Conservation (phyloP, 2,888 invertebrate species). For the Bibio marci region DNA sequence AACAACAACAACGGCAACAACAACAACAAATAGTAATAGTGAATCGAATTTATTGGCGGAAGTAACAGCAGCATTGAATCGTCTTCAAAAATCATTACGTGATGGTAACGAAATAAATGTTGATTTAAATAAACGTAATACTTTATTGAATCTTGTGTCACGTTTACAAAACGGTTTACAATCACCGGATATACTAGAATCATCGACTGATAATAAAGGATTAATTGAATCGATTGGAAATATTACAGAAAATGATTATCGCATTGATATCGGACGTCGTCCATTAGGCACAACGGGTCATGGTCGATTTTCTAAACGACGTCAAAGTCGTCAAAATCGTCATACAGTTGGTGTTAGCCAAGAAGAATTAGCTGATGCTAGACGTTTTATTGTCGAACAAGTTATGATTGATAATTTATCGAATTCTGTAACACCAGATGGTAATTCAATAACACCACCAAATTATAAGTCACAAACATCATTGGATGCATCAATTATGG, state of each 20-base stretch:
- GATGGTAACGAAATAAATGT: conserved; percentile 32
- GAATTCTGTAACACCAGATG: conserved; percentile 10
- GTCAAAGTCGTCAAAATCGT: conserved; percentile 41
- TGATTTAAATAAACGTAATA: conserved; percentile 34
- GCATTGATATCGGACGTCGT: conserved; percentile 19
- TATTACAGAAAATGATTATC: conserved; percentile 18
- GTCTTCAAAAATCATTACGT: conserved; percentile 55
- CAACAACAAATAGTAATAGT: conserved; percentile 26
- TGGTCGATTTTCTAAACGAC: conserved; percentile 34
- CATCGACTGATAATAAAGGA: conserved; percentile 10
- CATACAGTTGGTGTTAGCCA: conserved; percentile 73
- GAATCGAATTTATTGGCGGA: conserved; percentile 53
- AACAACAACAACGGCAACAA: conserved; percentile 23
- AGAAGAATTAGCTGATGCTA: conserved; percentile 63
- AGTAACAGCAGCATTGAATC: conserved; percentile 56
- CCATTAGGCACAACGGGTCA: conserved; percentile 18
- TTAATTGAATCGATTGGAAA: not conserved
- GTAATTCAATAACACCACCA: conserved; percentile 8
- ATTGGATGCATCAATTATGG: conserved; percentile 3
- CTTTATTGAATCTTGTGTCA: conserved; percentile 50
- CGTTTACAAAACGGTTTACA: conserved; percentile 43
- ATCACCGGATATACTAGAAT: conserved; percentile 19
- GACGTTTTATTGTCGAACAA: conserved; percentile 54
- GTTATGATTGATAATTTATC: conserved; percentile 27
- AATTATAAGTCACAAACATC: not conserved